Conservation (phyloP, 2,888 invertebrate species). For the Aplocera efformata region DNA sequence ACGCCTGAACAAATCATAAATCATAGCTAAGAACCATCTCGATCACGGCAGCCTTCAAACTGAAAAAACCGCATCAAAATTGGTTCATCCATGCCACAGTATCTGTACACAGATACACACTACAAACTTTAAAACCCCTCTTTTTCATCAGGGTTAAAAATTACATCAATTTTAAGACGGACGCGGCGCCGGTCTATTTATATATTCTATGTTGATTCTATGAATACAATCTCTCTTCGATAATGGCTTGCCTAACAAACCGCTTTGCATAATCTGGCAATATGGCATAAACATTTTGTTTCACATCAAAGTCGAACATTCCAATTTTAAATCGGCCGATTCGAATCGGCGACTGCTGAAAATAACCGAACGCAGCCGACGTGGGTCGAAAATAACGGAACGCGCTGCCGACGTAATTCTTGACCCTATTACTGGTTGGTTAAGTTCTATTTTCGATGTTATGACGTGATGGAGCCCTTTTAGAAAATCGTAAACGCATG, state of each 20-base stretch:
- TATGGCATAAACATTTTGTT: too few relatives aligned
- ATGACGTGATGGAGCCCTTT: constrained; percentile 22
- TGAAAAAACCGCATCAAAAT: too few relatives aligned
- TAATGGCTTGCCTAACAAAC: constrained; percentile 20
- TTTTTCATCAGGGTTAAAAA: too few relatives aligned
- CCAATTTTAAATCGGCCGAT: constrained; percentile 60
- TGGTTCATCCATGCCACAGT: too few relatives aligned
- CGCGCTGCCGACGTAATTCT: constrained; percentile 64
- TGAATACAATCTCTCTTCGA: neutral
- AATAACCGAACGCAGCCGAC: constrained; percentile 59
- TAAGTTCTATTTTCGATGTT: constrained; percentile 50
- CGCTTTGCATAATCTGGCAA: constrained; percentile 42
- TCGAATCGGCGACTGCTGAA: constrained; percentile 45
- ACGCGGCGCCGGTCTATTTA: too few relatives aligned
- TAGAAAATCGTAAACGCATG: neutral
- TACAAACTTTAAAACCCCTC: too few relatives aligned
- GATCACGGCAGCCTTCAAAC: too few relatives aligned
- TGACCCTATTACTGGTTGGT: constrained; percentile 75
- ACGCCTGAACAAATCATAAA: too few relatives aligned
- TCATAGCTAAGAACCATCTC: too few relatives aligned
- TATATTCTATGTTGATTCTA: too few relatives aligned
- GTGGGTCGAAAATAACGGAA: constrained; percentile 55
- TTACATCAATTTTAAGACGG: too few relatives aligned
- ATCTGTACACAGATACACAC: too few relatives aligned
- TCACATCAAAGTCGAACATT: constrained; percentile 64